Conservation (phyloP, 37 sponge, comb jelly and placozoan species). For the Diacarnus erythraeanus region DNA sequence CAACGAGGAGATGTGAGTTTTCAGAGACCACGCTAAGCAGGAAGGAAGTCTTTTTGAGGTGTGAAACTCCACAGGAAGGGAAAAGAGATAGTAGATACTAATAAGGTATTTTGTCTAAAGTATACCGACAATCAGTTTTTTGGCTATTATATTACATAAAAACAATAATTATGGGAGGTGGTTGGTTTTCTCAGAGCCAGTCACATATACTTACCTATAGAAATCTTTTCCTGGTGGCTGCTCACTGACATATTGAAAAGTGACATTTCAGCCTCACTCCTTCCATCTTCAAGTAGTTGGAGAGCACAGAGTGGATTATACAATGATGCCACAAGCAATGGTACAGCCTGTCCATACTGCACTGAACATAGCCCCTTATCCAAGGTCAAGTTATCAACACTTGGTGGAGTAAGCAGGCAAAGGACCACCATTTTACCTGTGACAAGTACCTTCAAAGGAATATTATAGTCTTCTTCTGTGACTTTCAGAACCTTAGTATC, state of each 20-base stretch:
- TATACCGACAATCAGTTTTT: no score
- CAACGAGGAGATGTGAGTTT: no score
- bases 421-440: constrained; percentile 20
- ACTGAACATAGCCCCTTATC: neutral
- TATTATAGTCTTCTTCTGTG: neutral
- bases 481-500: neutral
- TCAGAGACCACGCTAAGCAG: no score
- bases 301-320: constrained; percentile 39
- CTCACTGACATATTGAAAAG: constrained; percentile 47
- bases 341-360: constrained; percentile 8
- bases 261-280: constrained; percentile 16
- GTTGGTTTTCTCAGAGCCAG: no score
- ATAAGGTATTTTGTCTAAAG: no score
- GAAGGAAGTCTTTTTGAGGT: no score
- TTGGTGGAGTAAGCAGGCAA: constrained; percentile 12
- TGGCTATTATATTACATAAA: no score
- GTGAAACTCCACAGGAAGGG: no score
- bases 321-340: constrained; percentile 19
- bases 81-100: no score
- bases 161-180: no score
- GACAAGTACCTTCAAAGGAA: constrained; percentile 31
- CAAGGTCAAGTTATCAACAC: no score
- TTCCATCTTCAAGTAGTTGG: neutral
- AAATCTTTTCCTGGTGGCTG: neutral
- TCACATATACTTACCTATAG: constrained; percentile 29